These are phyloP conservation scores for Boloria selene DNA, from an alignment of 2,888 invertebrate species.

Conservation along the genomic window DNA sequence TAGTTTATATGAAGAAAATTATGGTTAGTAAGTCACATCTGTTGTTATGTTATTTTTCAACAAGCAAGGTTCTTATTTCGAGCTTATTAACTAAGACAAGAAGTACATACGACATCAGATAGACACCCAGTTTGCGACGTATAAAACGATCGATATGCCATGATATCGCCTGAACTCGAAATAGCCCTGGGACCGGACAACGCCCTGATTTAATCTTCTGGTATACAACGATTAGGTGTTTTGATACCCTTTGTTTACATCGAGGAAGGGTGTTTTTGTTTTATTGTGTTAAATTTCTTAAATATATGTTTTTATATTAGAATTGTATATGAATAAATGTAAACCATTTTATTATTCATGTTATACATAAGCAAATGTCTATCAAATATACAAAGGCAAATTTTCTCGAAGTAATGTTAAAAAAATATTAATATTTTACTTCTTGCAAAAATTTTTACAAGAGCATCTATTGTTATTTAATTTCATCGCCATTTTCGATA, in stretches of 20 bases:
- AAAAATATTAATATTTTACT: no score
- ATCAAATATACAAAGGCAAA: no score
- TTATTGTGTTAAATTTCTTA: no score
- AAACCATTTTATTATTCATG: no score
- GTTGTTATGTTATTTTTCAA: background rate
- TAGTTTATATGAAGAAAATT: no score
- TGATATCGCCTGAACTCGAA: conserved; percentile 42
- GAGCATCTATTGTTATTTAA: no score
- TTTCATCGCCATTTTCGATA: background rate
- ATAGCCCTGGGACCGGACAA: conserved; percentile 37
- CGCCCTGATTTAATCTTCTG: conserved; percentile 30
- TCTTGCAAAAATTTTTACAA: no score
- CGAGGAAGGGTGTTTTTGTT: background rate
- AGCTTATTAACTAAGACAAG: conserved; percentile 15
- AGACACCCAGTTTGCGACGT: conserved; percentile 27
- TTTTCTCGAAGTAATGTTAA: no score
- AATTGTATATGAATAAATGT: no score
- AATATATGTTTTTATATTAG: no score
- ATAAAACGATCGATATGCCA: conserved; percentile 42
- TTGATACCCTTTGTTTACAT: conserved; percentile 12
- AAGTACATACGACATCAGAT: conserved; percentile 15
- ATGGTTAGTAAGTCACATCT: no score
- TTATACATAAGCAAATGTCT: no score
- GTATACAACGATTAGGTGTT: conserved; percentile 13
- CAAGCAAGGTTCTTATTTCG: background rate